phyloP scores from a whole-genome alignment of 2,888 invertebrate genomes.

The Pinctada fucata region DNA sequence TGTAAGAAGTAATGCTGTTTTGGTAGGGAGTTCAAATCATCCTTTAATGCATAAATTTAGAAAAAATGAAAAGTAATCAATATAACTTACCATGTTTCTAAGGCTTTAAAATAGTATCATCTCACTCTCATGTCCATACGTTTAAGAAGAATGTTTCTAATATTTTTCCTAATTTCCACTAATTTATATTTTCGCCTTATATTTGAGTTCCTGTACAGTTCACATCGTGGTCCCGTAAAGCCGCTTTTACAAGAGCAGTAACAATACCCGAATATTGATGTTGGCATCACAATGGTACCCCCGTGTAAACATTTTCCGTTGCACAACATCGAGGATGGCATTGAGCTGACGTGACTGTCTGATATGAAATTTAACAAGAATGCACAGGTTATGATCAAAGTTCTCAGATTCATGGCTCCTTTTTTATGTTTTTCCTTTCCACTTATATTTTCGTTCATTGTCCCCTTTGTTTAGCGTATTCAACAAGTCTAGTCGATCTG shows the following conservation, averaged over 20 bases:
- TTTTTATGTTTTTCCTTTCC: too few relatives aligned
- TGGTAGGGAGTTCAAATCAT: too few relatives aligned
- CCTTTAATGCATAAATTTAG: too few relatives aligned
- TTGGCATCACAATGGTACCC: conserved; percentile 47
- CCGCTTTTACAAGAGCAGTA: conserved; percentile 43
- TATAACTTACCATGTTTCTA: neutral
- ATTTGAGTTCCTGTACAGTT: conserved; percentile 41
- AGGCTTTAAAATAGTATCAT: neutral
- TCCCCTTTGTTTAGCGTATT: too few relatives aligned
- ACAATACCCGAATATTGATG: conserved; percentile 52
- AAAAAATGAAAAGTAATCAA: too few relatives aligned
- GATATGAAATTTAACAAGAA: too few relatives aligned
- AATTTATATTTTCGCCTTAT: conserved; percentile 26
- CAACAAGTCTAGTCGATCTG: too few relatives aligned
- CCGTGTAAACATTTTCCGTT: conserved; percentile 25
- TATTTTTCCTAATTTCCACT: conserved; percentile 5
- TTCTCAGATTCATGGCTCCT: too few relatives aligned
- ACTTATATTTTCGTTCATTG: too few relatives aligned
- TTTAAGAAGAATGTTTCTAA: conserved; percentile 16
- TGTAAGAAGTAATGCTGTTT: too few relatives aligned
- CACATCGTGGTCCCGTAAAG: conserved; percentile 49
- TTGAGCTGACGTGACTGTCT: neutral
- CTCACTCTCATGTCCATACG: conserved; percentile 1
- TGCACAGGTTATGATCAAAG: too few relatives aligned
- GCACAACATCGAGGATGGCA: conserved; percentile 21